These are phyloP conservation scores for Ursus arctos DNA, from an alignment of 2,113 vertebrate species.

Conservation along the genomic window DNA sequence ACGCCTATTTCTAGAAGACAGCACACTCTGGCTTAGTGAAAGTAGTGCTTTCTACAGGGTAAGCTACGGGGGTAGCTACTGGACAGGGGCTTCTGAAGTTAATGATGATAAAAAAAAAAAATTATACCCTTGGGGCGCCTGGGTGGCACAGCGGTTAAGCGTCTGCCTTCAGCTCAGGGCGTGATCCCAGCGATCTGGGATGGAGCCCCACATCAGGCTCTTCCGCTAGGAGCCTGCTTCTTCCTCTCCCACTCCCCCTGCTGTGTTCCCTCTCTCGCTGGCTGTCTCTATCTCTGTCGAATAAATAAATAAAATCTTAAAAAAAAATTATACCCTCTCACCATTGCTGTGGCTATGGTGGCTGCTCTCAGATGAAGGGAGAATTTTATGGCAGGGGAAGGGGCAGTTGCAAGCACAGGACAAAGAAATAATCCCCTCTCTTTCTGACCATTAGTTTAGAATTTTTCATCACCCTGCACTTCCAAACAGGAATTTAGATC, in stretches of 20 bases:
- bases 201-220: too few species aligned
- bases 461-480: neutral
- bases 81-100: neutral
- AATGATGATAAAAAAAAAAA: neutral
- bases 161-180: too few species aligned
- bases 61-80: neutral
- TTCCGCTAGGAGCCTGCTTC: too few species aligned
- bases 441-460: slow-evolving; percentile 6
- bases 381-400: neutral
- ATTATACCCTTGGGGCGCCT: neutral
- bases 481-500: slow-evolving; percentile 27
- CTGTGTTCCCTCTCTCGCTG: too few species aligned
- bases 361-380: neutral
- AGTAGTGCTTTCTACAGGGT: neutral
- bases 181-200: too few species aligned
- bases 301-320: too few species aligned
- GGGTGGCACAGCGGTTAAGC: too few species aligned
- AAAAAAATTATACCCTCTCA: neutral
- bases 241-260: too few species aligned
- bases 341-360: neutral
- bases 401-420: neutral
- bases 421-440: neutral
- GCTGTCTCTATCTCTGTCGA: too few species aligned
- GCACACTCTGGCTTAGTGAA: neutral
- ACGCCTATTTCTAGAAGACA: neutral